A percentile compares a stretch with the other conserved stretches of the same genome.
These are phyloP conservation scores for Varroa destructor DNA, from an alignment of 1,140 invertebrate species.

Conservation along the genomic window DNA sequence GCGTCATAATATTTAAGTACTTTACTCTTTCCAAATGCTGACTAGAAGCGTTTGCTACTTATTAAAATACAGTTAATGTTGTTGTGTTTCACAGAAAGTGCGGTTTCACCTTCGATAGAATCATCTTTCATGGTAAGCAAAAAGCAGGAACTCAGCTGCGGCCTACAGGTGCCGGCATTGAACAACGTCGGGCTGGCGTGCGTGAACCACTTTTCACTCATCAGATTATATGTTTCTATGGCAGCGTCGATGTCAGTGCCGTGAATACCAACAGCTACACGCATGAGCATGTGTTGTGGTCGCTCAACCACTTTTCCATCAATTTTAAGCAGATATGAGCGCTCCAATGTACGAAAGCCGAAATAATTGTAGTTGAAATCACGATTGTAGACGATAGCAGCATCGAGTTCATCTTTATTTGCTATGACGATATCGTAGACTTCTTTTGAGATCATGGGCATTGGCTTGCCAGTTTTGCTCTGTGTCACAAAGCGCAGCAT, in stretches of 20 bases:
- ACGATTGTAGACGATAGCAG: slow-evolving; percentile 91
- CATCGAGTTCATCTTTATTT: slow-evolving; percentile 76
- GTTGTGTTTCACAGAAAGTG: too few relatives aligned
- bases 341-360: slow-evolving; percentile 91
- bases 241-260: slow-evolving; percentile 78
- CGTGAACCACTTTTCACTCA: slow-evolving; percentile 92
- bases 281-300: slow-evolving; percentile 97
- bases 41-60: too few relatives aligned
- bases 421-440: slow-evolving; percentile 70
- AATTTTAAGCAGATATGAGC: slow-evolving; percentile 87
- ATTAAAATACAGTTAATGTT: too few relatives aligned
- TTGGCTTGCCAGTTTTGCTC: slow-evolving; percentile 52
- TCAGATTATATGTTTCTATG: slow-evolving; percentile 89
- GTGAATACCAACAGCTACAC: slow-evolving; percentile 92
- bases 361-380: slow-evolving; percentile 98
- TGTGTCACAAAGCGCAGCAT: slow-evolving; percentile 47
- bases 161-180: slow-evolving; percentile 75
- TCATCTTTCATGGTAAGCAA: slow-evolving; percentile 86
- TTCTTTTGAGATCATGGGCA: slow-evolving; percentile 72
- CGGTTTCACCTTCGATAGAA: slow-evolving; percentile 68
- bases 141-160: slow-evolving; percentile 91
- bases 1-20: too few relatives aligned
- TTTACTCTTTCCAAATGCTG: too few relatives aligned
- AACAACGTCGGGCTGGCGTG: slow-evolving; percentile 96
- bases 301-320: slow-evolving; percentile 85